Evolutionary conservation across 2,888 invertebrate species (phyloP).

Genomic region (Stegana nigrithorax): DNA sequence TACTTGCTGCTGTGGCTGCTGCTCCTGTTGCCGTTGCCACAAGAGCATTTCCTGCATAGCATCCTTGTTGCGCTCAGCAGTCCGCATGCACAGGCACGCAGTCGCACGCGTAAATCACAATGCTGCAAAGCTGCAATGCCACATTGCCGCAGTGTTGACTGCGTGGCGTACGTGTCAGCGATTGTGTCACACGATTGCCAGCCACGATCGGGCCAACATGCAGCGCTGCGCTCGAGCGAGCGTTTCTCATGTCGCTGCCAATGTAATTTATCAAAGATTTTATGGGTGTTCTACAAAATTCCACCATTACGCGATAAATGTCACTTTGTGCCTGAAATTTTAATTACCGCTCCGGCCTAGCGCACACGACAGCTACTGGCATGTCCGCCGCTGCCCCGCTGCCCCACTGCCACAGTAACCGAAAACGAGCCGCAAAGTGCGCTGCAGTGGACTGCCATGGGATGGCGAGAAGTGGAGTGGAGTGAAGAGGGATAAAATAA

Average conservation of each 20-base stretch:
- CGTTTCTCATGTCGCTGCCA: constrained; percentile 1
- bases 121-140: too few relatives aligned
- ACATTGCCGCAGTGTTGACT: too few relatives aligned
- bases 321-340: background rate
- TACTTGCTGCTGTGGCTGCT: background rate
- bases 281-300: constrained; percentile 33
- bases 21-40: background rate
- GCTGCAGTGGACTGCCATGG: too few relatives aligned
- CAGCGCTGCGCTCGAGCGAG: background rate
- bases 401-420: too few relatives aligned
- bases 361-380: background rate
- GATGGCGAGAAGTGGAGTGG: too few relatives aligned
- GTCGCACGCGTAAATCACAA: too few relatives aligned
- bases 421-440: too few relatives aligned
- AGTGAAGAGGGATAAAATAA: too few relatives aligned
- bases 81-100: too few relatives aligned
- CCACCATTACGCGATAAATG: background rate
- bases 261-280: constrained; percentile 34
- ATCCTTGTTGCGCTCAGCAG: too few relatives aligned
- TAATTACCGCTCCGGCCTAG: background rate
- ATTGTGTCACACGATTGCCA: background rate
- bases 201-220: background rate
- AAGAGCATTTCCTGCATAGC: too few relatives aligned
- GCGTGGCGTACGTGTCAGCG: constrained; percentile 21
- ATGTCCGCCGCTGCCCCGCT: background rate